These are phyloP conservation scores for Acridotheres tristis DNA, from an alignment of 2,797 vertebrate genomes.

Conservation along the genomic window DNA sequence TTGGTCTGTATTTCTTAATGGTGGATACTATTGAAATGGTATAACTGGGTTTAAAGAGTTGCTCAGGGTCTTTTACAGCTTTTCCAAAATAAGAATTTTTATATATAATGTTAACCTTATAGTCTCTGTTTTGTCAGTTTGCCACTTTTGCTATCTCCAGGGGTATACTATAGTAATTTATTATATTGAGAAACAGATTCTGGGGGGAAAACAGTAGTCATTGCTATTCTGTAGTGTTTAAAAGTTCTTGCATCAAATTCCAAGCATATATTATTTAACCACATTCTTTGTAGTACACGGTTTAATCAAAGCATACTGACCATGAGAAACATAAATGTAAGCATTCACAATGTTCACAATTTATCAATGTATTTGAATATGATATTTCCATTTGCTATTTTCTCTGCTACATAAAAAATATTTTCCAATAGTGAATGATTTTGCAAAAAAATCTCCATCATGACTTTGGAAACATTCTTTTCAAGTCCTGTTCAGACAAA, in stretches of 20 bases:
- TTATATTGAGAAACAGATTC: background rate
- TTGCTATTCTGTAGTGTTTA: background rate
- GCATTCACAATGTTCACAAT: background rate
- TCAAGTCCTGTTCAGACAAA: background rate
- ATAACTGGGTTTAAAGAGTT: background rate
- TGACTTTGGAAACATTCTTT: background rate
- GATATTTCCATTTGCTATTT: background rate
- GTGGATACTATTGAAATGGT: background rate
- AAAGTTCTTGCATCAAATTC: background rate
- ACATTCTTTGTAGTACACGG: background rate
- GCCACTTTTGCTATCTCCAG: background rate
- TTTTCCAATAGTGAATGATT: background rate
- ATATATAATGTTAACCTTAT: background rate
- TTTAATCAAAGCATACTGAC: background rate
- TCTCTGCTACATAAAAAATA: background rate
- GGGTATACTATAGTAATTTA: background rate
- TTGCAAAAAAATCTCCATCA: background rate
- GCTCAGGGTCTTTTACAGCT: background rate
- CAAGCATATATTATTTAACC: background rate
- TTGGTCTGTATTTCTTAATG: background rate
- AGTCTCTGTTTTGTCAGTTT: background rate
- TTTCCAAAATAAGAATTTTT: background rate
- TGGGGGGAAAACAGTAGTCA: background rate
- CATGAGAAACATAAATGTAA: background rate
- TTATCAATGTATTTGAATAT: background rate